phyloP scores from a whole-genome alignment of 2,113 vertebrate species.

The Tragulus kanchil region DNA sequence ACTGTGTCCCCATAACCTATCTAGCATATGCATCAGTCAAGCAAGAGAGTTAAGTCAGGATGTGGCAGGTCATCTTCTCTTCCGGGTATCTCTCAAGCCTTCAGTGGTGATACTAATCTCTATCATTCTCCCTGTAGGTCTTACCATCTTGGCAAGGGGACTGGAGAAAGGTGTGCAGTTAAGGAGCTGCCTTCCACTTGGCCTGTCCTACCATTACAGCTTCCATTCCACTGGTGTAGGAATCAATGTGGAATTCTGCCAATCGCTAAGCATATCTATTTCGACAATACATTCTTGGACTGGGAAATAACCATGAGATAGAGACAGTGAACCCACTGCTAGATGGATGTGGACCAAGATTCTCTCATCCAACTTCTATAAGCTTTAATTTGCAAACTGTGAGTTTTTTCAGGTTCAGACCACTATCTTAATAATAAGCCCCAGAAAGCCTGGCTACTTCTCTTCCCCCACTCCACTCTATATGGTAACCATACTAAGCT shows the following conservation, averaged over 20 bases:
- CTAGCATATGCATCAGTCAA: neutral
- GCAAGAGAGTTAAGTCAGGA: neutral
- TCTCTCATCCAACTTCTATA: neutral
- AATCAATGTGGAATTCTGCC: neutral
- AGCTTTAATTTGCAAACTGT: neutral
- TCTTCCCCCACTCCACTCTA: neutral
- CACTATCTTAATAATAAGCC: neutral
- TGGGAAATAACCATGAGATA: neutral
- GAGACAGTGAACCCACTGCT: neutral
- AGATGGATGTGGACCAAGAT: neutral
- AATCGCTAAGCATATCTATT: neutral
- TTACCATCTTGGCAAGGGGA: neutral
- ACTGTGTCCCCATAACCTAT: neutral
- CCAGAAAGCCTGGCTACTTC: neutral
- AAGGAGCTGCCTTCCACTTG: neutral
- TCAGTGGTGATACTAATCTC: neutral
- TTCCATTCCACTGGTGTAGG: neutral
- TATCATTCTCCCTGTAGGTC: neutral
- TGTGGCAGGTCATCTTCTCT: neutral
- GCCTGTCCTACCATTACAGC: neutral
- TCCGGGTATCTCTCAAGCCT: neutral
- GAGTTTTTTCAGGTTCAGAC: neutral
- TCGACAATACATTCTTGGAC: neutral
- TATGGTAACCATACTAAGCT: neutral
- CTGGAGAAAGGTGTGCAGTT: neutral